A percentile compares a stretch with the other conserved stretches of the same genome.
Conservation (phyloP, 2,888 invertebrate genomes). For the Seira ritae region DNA sequence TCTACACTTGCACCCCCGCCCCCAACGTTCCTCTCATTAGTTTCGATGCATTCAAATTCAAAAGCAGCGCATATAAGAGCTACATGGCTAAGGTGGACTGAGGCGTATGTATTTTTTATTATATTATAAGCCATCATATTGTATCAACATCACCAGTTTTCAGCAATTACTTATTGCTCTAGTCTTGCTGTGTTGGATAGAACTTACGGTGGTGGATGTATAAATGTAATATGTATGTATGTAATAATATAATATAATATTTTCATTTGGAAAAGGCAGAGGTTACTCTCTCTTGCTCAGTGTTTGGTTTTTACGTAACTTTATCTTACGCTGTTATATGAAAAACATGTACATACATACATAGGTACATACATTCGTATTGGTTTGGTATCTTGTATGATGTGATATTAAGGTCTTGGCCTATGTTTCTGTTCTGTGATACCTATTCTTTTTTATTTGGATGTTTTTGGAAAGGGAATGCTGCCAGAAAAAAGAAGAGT, state of each 20-base stretch:
- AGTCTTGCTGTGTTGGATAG: neutral
- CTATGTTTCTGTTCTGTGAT: neutral
- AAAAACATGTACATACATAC: neutral
- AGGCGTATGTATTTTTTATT: neutral
- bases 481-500: neutral
- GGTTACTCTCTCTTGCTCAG: neutral
- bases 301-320: constrained; percentile 1
- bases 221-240: neutral
- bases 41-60: neutral
- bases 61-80: neutral
- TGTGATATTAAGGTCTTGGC: neutral
- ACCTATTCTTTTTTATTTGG: neutral
- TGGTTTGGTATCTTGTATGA: neutral
- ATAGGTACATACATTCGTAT: neutral
- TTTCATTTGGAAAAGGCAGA: neutral
- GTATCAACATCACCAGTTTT: too few relatives aligned
- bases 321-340: neutral
- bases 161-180: too few relatives aligned
- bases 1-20: neutral
- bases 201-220: neutral
- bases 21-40: neutral
- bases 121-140: neutral
- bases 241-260: neutral
- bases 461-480: constrained; percentile 11
- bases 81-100: neutral